Percentiles rank a stretch among this genome's conserved stretches.
phyloP scores from a whole-genome alignment of 92 coral and sea anemone genomes.

The Pocillopora grandis region DNA sequence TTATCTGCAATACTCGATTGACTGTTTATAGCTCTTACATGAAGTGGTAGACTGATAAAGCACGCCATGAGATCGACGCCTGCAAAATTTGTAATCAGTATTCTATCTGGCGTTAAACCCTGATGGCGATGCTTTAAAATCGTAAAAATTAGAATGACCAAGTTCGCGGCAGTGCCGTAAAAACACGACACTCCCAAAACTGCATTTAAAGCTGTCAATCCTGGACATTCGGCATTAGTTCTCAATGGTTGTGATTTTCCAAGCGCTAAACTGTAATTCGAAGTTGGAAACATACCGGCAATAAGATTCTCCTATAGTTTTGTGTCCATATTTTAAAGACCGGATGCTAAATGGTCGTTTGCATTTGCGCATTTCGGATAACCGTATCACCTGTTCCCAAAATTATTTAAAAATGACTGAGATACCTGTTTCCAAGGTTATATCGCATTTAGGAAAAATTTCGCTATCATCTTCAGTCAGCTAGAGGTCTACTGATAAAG shows the following conservation, averaged over 20 bases:
- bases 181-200: slow-evolving; percentile 31
- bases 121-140: slow-evolving; percentile 34
- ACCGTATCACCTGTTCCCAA: too few relatives aligned
- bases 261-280: neutral
- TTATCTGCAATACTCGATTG: slow-evolving; percentile 30
- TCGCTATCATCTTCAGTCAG: too few relatives aligned
- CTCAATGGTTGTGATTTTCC: neutral
- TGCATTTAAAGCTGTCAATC: slow-evolving; percentile 35
- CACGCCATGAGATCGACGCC: slow-evolving; percentile 42
- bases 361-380: too few relatives aligned
- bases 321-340: neutral
- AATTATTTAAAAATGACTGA: too few relatives aligned
- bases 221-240: slow-evolving; percentile 31
- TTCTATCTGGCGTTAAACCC: slow-evolving; percentile 46
- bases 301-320: too few relatives aligned
- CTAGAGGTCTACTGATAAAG: too few relatives aligned
- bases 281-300: neutral
- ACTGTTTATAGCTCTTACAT: slow-evolving; percentile 37
- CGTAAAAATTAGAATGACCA: slow-evolving; percentile 29
- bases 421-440: too few relatives aligned
- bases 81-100: slow-evolving; percentile 51
- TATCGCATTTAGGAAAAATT: too few relatives aligned
- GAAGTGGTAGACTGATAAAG: slow-evolving; percentile 53
- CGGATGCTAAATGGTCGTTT: neutral
- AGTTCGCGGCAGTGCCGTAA: slow-evolving; percentile 39